Evolutionary conservation across 1,140 invertebrate species (phyloP), one percentile per base, ranked within the genome.

Genomic region (Drosophila asahinai): DNA sequence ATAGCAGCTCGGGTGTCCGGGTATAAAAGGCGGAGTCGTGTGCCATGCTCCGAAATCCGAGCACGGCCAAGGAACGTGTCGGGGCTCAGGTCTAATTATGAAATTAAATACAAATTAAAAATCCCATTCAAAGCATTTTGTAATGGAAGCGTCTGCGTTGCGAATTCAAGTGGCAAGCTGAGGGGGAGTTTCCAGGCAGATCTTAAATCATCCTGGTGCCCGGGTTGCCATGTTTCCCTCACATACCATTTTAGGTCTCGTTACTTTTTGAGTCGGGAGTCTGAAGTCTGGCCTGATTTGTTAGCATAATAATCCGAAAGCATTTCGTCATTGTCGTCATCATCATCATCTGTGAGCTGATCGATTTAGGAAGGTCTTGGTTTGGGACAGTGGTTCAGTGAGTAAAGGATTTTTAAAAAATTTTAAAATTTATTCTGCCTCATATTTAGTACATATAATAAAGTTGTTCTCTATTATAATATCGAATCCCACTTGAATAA

Each of bases 61-160:
- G 62, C 22, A 30, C 54, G 17, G 6, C 17, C 9, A 27, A 61
- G 52, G 42, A 80, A 65, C 78, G 86, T 90, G 86, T 57, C 86
- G 55, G 38, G 38, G 80, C 73, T 89, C 86, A 89, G 71, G 61
- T 73, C 81, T 89, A 89, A 89, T 89, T 89, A 89, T 90, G 79
- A 89, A 89, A 89, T 89, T 89, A 89, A 86, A 86, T 73, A 73
- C 74, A 80, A 79, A 90, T 89, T 89, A 81, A 84, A 77, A 87
- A 65, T 66, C 60, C 55, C 65, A 52, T 79, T 71, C 42, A 77
- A 70, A 80, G 73, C 54, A 59, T 83, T 83, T 40, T 63, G 48
- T 59, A 79, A 79, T 42, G 38, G 49, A 43, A 64, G 42, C 33
- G 19, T 5, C 33, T 17, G 36, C 43, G 15, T 45, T 14, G 63